These are phyloP conservation scores for Todiramphus saurophagus DNA, from an alignment of 2,113 vertebrate species.

Conservation along the genomic window DNA sequence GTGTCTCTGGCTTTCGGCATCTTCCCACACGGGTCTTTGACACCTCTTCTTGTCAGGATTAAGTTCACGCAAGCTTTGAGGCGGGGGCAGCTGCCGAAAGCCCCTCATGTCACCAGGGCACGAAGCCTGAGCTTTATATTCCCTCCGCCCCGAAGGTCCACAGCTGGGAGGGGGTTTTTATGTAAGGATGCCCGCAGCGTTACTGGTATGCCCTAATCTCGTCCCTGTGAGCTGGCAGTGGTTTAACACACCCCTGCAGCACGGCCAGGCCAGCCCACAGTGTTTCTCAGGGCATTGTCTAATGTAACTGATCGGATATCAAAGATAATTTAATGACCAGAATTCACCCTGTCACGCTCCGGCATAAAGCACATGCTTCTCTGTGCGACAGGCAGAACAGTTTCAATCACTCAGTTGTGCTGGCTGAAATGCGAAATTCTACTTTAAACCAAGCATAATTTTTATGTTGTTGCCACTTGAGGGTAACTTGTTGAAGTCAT, in stretches of 20 bases:
- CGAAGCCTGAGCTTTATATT: neutral
- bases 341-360: neutral
- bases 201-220: neutral
- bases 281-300: neutral
- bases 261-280: neutral
- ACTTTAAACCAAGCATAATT: fast-evolving
- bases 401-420: fast-evolving
- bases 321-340: neutral
- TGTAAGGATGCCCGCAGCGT: neutral
- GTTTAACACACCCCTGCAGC: neutral
- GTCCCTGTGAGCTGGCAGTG: neutral
- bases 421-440: neutral
- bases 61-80: neutral
- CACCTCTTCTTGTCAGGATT: neutral
- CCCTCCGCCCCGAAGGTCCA: too few relatives aligned
- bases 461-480: neutral
- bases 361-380: fast-evolving
- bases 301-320: neutral
- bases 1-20: neutral
- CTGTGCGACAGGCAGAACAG: neutral
- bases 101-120: fast-evolving
- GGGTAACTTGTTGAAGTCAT: neutral
- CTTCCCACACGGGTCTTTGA: fast-evolving
- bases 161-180: neutral
- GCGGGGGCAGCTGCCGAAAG: neutral